Evolutionary conservation across 2,113 vertebrate species (phyloP), one percentile per base, ranked within the genome.

Genomic region (Numida meleagris): DNA sequence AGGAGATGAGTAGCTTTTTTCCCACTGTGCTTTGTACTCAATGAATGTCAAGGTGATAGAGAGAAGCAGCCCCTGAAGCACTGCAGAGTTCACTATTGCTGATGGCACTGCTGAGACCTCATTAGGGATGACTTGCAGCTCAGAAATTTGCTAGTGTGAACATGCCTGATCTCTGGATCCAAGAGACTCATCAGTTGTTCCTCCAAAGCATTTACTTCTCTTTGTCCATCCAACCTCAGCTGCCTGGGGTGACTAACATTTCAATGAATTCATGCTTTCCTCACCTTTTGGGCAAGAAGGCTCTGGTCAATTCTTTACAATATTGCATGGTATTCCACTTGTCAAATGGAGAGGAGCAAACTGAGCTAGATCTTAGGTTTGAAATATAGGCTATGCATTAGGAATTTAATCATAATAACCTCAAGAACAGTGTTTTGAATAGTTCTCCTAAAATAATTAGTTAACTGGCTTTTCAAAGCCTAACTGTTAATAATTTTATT

Each of bases 401-500:
- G 76, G 58, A 94, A 85, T 92, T 82, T 74, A 89, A 93, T 92
- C 67, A 51, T 36, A 72, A 91, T 77, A 77, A 59, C 62, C 75
- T 75, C 74, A 88, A 59, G 72, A 82, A 96, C 76, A 95, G 89
- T 96, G 89, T 96, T 98, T 95, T 95, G 92, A 94, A 78, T 82
- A 95, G 81, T 83, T 94, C 78, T 93, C 81, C 88, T 89, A 72
- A 97, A 95, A 91, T 95, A 95, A 96, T 86, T 94, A 93, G 70
- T 67, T 89, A 81, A 89, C 83, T 92, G 86, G 48, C 81, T 96
- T 96, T 91, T 93, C 93, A 87, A 92, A 94, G 10, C 48, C 94
- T 94, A 94, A 93, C 76, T 93, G 92, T 92, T 97, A 96, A 96
- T 95, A 93, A 91, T 95, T 79, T 76, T 82, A 84, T 79, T 67